Percentiles rank a stretch among this genome's conserved stretches.
phyloP scores from a whole-genome alignment of 2,888 invertebrate species.

The Creontiades dilutus region DNA sequence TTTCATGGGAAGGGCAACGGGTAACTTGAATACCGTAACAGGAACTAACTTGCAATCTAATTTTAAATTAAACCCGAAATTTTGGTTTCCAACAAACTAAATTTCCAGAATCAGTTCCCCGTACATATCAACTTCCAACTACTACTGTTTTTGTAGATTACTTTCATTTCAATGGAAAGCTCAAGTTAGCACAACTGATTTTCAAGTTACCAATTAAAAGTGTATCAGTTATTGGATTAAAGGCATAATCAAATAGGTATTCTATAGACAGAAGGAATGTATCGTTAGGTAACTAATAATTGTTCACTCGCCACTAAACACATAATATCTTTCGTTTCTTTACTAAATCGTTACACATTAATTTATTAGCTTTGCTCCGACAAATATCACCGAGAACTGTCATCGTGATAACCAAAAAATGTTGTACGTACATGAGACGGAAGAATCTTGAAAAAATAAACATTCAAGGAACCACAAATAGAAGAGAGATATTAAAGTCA shows the following conservation, averaged over 20 bases:
- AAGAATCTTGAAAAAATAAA: too few relatives aligned
- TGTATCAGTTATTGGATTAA: neutral
- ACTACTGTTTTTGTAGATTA: neutral
- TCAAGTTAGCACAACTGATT: neutral
- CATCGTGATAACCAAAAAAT: too few relatives aligned
- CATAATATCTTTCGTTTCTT: neutral
- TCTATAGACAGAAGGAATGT: conserved; percentile 31
- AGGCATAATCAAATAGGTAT: neutral
- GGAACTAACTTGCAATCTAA: too few relatives aligned
- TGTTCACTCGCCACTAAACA: conserved; percentile 13
- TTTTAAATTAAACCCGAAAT: too few relatives aligned
- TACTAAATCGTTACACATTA: neutral
- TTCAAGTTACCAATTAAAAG: neutral
- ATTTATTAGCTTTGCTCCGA: too few relatives aligned
- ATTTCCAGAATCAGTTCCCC: too few relatives aligned
- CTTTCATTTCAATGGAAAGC: neutral
- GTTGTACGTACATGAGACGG: too few relatives aligned
- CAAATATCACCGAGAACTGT: too few relatives aligned
- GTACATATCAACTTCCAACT: too few relatives aligned
- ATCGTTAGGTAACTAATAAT: conserved; percentile 39
- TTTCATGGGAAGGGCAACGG: neutral
- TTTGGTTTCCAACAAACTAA: too few relatives aligned
- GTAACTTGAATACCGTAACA: neutral
- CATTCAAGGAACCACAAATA: too few relatives aligned
- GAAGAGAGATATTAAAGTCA: too few relatives aligned